Conservation (phyloP, 2,113 vertebrate genomes). For the Oenanthe melanoleuca region DNA sequence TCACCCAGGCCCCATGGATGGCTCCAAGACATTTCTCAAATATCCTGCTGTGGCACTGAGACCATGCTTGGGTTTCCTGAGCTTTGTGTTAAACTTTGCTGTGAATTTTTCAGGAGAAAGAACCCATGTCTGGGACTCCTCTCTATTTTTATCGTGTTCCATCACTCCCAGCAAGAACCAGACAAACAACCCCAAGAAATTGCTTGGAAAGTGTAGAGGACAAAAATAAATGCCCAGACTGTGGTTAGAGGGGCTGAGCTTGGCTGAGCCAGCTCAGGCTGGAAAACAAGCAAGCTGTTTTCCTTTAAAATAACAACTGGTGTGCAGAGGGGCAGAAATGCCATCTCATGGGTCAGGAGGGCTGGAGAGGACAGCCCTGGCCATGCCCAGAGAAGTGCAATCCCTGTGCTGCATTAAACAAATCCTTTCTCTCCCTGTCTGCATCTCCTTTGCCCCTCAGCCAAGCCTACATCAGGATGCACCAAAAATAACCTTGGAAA, state of each 20-base stretch:
- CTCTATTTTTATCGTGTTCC: slow-evolving; percentile 40
- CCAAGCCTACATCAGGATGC: not conserved
- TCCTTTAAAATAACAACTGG: not conserved
- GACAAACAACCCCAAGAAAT: slow-evolving; percentile 45
- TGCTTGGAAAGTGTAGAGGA: not conserved
- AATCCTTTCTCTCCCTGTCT: not conserved
- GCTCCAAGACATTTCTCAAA: not conserved
- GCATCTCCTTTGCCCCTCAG: not conserved
- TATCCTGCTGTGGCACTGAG: not conserved
- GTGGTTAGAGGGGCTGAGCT: slow-evolving; percentile 38
- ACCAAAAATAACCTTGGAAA: not conserved
- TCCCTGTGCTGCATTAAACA: not conserved
- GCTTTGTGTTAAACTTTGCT: not conserved
- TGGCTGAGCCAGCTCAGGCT: not conserved
- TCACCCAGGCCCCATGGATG: not conserved
- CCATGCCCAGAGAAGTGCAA: not conserved
- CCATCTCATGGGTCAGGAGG: not conserved
- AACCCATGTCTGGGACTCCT: not conserved
- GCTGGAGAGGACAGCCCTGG: not conserved
- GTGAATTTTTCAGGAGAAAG: not conserved
- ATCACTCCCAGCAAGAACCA: slow-evolving; percentile 5
- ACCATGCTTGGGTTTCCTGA: not conserved
- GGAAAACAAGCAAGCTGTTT: slow-evolving; percentile 11
- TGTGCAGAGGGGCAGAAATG: not conserved
- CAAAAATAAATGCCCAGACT: slow-evolving; percentile 56